phyloP scores from a whole-genome alignment of 2,888 invertebrate genomes.

The Hymenopus coronatus region DNA sequence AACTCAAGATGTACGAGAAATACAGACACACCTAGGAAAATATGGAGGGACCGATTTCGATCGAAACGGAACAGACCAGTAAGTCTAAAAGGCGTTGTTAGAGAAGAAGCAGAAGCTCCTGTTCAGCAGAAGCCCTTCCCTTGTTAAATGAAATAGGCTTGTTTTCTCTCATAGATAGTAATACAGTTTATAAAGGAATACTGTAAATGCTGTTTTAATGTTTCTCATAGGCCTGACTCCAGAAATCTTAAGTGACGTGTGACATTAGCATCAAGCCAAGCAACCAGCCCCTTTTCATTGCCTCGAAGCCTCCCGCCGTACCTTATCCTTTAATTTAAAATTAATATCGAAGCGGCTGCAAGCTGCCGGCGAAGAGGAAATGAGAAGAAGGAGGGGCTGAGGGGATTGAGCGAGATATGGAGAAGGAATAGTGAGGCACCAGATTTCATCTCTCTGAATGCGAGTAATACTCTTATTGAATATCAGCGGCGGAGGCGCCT shows the following conservation, averaged over 20 bases:
- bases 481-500: not conserved
- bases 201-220: not conserved
- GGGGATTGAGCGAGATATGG: not conserved
- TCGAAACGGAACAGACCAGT: no score
- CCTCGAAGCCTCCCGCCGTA: not conserved
- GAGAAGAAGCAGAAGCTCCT: no score
- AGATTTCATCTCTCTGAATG: not conserved
- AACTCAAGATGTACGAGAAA: no score
- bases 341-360: slow-evolving; percentile 63
- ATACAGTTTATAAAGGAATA: no score
- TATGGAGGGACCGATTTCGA: no score
- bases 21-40: no score
- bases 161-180: no score
- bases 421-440: not conserved
- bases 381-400: not conserved
- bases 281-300: not conserved
- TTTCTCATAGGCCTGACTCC: not conserved
- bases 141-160: no score
- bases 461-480: not conserved
- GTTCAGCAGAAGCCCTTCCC: no score
- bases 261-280: not conserved
- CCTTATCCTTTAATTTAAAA: slow-evolving; percentile 60
- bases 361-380: slow-evolving; percentile 46
- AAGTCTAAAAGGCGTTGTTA: no score
- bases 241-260: not conserved